Percentiles rank a stretch among this genome's conserved stretches.
Conservation (phyloP, 92 coral and sea anemone species). For the Paramuricea clavata region DNA sequence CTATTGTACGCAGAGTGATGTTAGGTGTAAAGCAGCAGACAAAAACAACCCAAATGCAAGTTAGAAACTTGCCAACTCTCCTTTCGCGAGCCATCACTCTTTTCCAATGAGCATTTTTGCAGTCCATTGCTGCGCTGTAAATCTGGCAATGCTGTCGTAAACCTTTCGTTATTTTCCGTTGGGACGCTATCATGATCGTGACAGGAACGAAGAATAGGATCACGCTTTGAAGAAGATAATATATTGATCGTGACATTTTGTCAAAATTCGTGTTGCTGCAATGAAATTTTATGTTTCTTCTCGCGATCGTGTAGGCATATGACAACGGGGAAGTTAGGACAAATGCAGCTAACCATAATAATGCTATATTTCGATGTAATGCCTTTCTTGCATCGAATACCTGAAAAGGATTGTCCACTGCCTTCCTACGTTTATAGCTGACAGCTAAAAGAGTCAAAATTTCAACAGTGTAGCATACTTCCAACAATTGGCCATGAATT, state of each 20-base stretch:
- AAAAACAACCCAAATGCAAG: too few species aligned
- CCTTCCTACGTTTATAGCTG: constrained; percentile 72
- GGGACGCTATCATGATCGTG: constrained; percentile 76
- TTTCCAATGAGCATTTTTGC: background rate
- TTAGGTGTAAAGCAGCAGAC: too few species aligned
- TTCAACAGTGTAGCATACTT: constrained; percentile 81
- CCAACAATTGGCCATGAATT: background rate
- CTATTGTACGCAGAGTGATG: too few species aligned
- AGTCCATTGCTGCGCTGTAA: background rate
- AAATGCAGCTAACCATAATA: constrained; percentile 89
- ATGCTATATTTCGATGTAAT: constrained; percentile 52
- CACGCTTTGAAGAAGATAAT: constrained; percentile 81
- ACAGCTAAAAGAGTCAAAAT: constrained; percentile 82
- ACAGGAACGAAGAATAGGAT: constrained; percentile 77
- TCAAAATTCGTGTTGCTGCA: background rate
- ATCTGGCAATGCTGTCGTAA: constrained; percentile 13
- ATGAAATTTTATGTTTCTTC: background rate
- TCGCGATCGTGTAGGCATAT: constrained; percentile 76
- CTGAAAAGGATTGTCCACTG: constrained; percentile 71
- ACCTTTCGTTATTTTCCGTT: constrained; percentile 66
- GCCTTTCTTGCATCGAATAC: constrained; percentile 74
- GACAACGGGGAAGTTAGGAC: constrained; percentile 82
- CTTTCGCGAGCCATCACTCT: background rate
- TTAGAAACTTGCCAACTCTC: constrained; percentile 21
- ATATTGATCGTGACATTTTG: too few species aligned